phyloP scores from a whole-genome alignment of 2,888 invertebrate genomes.

The Netelia virgata region DNA sequence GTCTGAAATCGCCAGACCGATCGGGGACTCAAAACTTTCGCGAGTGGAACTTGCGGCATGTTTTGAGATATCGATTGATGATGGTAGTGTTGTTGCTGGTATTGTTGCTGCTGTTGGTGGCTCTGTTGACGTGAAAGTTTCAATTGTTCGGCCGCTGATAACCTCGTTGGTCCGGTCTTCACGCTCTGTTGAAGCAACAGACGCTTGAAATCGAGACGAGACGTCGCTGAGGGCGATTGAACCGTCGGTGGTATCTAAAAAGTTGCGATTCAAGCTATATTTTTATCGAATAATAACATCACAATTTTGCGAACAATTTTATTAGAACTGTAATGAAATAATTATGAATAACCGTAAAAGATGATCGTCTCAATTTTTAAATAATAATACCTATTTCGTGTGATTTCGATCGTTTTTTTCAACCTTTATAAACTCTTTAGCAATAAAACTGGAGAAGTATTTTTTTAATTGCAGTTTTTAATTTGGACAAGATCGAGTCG shows the following conservation, averaged over 20 bases:
- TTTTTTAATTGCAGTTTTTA: neutral
- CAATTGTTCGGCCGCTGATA: slow-evolving; percentile 93
- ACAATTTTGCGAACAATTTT: neutral
- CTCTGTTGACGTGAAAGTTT: slow-evolving; percentile 88
- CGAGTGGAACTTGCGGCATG: slow-evolving; percentile 74
- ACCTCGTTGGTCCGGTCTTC: slow-evolving; percentile 88
- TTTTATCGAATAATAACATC: neutral
- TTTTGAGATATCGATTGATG: slow-evolving; percentile 80
- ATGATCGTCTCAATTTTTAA: too few species aligned
- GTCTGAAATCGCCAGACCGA: slow-evolving; percentile 91
- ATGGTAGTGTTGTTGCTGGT: slow-evolving; percentile 85
- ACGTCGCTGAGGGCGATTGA: slow-evolving; percentile 89
- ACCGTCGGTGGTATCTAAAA: slow-evolving; percentile 76
- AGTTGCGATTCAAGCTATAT: neutral
- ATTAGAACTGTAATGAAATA: too few species aligned
- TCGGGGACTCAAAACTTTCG: slow-evolving; percentile 89
- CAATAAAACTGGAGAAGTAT: slow-evolving; percentile 11
- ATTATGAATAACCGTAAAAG: too few species aligned
- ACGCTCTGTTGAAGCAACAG: slow-evolving; percentile 92
- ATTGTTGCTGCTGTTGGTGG: slow-evolving; percentile 77
- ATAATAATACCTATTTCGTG: too few species aligned
- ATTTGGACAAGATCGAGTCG: neutral
- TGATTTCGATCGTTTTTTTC: neutral
- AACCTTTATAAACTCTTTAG: neutral
- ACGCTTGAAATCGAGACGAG: slow-evolving; percentile 93